Conservation (phyloP, 1,140 invertebrate species). For the Acromyrmex echinatior region DNA sequence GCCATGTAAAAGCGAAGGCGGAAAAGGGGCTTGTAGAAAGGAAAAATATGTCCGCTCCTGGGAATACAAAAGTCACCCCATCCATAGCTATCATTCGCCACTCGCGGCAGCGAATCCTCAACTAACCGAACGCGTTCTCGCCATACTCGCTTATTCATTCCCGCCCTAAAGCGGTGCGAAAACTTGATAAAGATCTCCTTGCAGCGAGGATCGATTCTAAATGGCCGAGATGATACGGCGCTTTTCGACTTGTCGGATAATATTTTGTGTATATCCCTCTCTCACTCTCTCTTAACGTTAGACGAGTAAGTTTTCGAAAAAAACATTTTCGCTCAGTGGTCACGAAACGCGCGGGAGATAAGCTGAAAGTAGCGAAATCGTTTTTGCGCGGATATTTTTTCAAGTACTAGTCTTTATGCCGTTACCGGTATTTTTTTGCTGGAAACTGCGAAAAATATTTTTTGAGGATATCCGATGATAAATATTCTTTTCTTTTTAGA, state of each 20-base stretch:
- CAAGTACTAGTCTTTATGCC: slow-evolving; percentile 3
- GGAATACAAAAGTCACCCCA: slow-evolving; percentile 41
- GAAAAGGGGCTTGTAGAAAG: background rate
- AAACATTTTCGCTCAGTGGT: background rate
- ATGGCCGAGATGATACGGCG: background rate
- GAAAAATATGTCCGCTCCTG: slow-evolving; percentile 30
- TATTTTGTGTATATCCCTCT: background rate
- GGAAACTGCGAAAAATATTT: slow-evolving; percentile 18
- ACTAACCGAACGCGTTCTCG: background rate
- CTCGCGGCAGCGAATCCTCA: background rate
- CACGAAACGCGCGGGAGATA: slow-evolving; percentile 11
- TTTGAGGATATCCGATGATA: background rate
- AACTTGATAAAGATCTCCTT: slow-evolving; percentile 17
- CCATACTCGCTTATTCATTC: background rate
- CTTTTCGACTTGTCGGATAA: slow-evolving; percentile 1
- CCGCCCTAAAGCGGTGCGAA: slow-evolving; percentile 6
- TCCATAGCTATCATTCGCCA: slow-evolving; percentile 17
- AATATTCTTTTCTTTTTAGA: slow-evolving; percentile 3
- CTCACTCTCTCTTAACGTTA: background rate
- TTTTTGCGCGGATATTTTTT: slow-evolving; percentile 45
- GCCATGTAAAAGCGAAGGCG: slow-evolving; percentile 14
- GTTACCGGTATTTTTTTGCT: slow-evolving; percentile 1
- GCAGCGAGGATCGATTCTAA: background rate
- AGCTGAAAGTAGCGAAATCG: slow-evolving; percentile 19
- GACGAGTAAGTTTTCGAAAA: slow-evolving; percentile 5